phyloP scores from a whole-genome alignment of 2,113 vertebrate genomes.

The Oreocharis arfaki region DNA sequence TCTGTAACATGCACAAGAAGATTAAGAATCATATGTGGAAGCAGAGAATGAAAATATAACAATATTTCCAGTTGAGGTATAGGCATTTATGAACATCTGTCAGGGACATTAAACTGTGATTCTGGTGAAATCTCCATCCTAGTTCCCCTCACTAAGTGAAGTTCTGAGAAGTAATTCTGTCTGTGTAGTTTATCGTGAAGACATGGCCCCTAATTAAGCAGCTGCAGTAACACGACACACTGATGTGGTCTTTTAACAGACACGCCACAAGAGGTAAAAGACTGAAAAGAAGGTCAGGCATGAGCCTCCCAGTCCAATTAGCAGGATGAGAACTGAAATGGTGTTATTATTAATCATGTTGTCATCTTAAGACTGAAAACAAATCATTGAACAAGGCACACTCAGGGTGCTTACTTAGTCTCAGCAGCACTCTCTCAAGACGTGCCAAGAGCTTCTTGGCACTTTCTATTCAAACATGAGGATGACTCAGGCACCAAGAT shows the following conservation, averaged over 20 bases:
- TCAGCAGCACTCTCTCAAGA: background rate
- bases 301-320: background rate
- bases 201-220: background rate
- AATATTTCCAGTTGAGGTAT: background rate
- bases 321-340: slow-evolving; percentile 3
- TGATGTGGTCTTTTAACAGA: background rate
- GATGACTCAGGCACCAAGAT: background rate
- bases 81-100: background rate
- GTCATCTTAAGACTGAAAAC: background rate
- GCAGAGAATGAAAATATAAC: background rate
- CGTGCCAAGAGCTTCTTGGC: background rate
- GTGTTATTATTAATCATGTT: slow-evolving; percentile 6
- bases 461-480: background rate
- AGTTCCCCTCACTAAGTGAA: background rate
- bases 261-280: rapidly evolving
- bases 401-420: background rate
- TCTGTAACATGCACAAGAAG: background rate
- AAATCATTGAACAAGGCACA: background rate
- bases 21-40: background rate
- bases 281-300: background rate
- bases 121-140: background rate
- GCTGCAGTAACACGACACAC: background rate
- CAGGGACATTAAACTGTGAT: background rate
- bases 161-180: background rate
- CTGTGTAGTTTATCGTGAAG: background rate